Conservation (phyloP, 2,113 vertebrate species). For the Hydrolagus affinis region DNA sequence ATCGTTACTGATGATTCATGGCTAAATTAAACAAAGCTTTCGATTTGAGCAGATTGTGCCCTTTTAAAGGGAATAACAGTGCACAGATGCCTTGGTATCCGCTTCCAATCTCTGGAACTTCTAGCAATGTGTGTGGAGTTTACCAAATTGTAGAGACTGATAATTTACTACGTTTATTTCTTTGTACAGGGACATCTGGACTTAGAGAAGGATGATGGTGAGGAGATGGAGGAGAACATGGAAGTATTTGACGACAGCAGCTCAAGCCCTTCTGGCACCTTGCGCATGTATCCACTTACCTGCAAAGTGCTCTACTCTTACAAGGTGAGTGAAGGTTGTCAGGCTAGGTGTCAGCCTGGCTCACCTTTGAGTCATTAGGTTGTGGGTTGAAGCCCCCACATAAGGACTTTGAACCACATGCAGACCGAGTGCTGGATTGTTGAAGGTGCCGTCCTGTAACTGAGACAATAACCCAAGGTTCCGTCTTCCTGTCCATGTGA, state of each 20-base stretch:
- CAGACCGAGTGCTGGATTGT: no score
- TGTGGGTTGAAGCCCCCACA: no score
- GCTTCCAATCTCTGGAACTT: background rate
- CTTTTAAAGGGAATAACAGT: no score
- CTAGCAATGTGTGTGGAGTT: background rate
- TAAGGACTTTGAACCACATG: no score
- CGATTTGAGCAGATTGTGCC: no score
- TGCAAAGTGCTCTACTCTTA: slow-evolving; percentile 97
- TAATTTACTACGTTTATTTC: slow-evolving; percentile 28
- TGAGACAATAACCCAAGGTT: no score
- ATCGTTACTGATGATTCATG: no score
- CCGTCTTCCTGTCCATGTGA: no score
- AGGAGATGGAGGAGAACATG: slow-evolving; percentile 94
- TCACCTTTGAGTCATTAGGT: no score
- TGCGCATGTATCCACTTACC: slow-evolving; percentile 91
- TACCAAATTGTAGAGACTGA: background rate
- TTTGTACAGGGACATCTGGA: slow-evolving; percentile 71
- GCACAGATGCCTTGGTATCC: no score
- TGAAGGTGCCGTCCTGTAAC: no score
- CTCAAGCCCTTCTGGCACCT: slow-evolving; percentile 92
- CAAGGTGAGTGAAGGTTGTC: slow-evolving; percentile 62
- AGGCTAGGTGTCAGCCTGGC: background rate
- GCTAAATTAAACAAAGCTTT: no score
- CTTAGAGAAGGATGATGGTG: slow-evolving; percentile 80
- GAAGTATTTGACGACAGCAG: slow-evolving; percentile 94